Conservation (phyloP, 2,113 vertebrate genomes). For the Sinocyclocheilus grahami region DNA sequence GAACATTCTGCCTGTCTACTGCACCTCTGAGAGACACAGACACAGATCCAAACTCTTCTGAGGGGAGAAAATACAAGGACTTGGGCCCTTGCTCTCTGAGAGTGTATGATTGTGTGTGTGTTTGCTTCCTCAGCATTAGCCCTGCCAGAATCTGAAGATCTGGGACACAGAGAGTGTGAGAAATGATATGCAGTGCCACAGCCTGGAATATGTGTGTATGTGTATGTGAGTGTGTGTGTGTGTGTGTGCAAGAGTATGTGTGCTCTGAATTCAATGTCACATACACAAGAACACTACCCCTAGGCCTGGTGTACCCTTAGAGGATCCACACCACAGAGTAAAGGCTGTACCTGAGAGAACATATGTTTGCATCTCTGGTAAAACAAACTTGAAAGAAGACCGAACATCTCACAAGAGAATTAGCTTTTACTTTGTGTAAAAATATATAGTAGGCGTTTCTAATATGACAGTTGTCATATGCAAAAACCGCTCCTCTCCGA, state of each 20-base stretch:
- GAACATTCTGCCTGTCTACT: conserved; percentile 50
- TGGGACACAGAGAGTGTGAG: conserved; percentile 38
- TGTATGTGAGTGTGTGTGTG: conserved; percentile 1
- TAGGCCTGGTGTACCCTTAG: conserved; percentile 30
- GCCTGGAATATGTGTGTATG: neutral
- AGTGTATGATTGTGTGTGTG: conserved; percentile 16
- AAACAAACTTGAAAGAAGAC: conserved; percentile 35
- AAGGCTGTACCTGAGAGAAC: conserved; percentile 34
- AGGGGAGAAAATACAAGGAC: conserved; percentile 41
- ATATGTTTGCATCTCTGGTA: conserved; percentile 37
- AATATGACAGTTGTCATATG: conserved; percentile 13
- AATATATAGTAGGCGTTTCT: neutral
- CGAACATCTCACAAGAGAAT: conserved; percentile 39
- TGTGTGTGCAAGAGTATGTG: neutral
- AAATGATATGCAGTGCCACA: conserved; percentile 35
- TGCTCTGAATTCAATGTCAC: neutral
- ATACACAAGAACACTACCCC: conserved; percentile 25
- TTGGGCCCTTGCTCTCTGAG: conserved; percentile 25
- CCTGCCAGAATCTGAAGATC: conserved; percentile 41
- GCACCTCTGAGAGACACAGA: conserved; percentile 9
- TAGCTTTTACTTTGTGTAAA: conserved; percentile 14
- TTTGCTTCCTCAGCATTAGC: conserved; percentile 41
- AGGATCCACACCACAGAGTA: conserved; percentile 34
- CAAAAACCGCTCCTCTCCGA: neutral
- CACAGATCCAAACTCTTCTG: conserved; percentile 44